These are phyloP conservation scores for Eriosoma lanigerum DNA, from an alignment of 1,140 invertebrate species.

Conservation along the genomic window DNA sequence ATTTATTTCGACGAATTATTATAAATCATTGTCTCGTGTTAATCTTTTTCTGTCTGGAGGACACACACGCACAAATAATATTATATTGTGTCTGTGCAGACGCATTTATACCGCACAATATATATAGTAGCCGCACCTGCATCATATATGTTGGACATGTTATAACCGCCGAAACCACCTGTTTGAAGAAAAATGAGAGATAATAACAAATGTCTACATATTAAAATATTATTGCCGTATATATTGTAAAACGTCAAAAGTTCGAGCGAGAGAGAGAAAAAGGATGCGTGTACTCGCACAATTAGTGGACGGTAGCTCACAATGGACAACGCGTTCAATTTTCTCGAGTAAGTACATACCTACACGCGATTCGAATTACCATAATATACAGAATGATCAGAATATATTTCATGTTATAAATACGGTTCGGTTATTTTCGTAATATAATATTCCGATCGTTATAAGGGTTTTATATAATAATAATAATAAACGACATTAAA, in stretches of 20 bases:
- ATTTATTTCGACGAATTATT: too few relatives aligned
- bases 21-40: background rate
- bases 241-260: background rate
- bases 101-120: background rate
- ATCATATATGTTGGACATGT: background rate
- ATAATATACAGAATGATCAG: background rate
- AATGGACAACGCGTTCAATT: conserved; percentile 3
- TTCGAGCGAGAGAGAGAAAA: background rate
- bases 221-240: too few relatives aligned
- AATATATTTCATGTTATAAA: too few relatives aligned
- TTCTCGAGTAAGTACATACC: too few relatives aligned
- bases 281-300: conserved; percentile 33
- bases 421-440: too few relatives aligned
- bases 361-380: conserved; percentile 32
- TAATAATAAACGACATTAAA: too few relatives aligned
- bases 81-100: background rate
- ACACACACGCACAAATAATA: background rate
- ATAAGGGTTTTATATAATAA: too few relatives aligned
- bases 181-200: conserved; percentile 23
- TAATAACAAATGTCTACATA: background rate
- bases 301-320: conserved; percentile 41
- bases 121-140: conserved; percentile 20
- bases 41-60: background rate
- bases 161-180: conserved; percentile 35
- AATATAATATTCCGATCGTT: too few relatives aligned